A percentile compares a stretch with the other conserved stretches of the same genome.
Conservation (phyloP, 1,140 invertebrate species). For the Cydia splendana region DNA sequence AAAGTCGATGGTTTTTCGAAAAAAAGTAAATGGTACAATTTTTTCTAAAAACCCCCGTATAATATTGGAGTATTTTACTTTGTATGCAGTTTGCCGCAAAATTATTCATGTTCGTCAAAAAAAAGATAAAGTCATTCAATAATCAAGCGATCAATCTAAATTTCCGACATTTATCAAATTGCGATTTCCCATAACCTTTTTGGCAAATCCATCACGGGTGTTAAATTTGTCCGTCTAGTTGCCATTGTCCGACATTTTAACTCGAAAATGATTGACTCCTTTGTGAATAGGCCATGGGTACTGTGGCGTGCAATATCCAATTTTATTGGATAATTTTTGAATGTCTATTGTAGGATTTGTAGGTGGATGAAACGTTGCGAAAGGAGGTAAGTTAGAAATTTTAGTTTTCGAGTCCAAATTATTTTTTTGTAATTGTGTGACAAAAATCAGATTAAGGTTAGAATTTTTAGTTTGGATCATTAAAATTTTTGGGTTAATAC, state of each 20-base stretch:
- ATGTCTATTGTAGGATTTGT: constrained; percentile 41
- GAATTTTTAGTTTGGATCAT: too few relatives aligned
- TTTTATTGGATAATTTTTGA: constrained; percentile 69
- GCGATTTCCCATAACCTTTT: constrained; percentile 45
- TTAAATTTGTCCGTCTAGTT: constrained; percentile 67
- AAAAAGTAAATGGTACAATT: too few relatives aligned
- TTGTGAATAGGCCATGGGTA: constrained; percentile 59
- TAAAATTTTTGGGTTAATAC: too few relatives aligned
- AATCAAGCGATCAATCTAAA: constrained; percentile 28
- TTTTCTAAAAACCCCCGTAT: too few relatives aligned
- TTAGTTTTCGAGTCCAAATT: not conserved
- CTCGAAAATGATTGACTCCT: constrained; percentile 74
- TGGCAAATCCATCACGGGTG: constrained; percentile 62
- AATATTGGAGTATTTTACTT: too few relatives aligned
- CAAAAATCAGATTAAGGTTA: not conserved
- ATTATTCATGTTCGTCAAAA: not conserved
- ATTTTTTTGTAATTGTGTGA: not conserved
- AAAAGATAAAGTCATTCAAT: not conserved
- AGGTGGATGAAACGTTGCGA: constrained; percentile 47
- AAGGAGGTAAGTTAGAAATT: constrained; percentile 43
- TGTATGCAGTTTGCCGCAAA: too few relatives aligned
- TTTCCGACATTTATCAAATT: constrained; percentile 44
- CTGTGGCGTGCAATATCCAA: constrained; percentile 60
- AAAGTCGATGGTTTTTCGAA: too few relatives aligned
- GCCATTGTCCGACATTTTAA: constrained; percentile 51